Conservation (phyloP, 2,113 vertebrate species). For the Cyanocitta stelleri region DNA sequence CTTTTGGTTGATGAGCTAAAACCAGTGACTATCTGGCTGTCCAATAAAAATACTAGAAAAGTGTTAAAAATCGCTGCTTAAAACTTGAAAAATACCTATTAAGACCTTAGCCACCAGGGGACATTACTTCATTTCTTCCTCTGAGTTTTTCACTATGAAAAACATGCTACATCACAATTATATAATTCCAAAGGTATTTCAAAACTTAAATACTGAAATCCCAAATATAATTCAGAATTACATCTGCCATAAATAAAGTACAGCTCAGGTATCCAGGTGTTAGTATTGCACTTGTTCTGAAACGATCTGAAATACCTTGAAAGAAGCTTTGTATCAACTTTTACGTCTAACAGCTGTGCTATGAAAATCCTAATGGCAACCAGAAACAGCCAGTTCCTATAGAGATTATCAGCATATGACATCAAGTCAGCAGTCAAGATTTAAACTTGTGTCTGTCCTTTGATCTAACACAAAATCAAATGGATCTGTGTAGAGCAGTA, state of each 20-base stretch:
- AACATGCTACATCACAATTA: background rate
- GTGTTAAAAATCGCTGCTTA: background rate
- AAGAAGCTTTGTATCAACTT: background rate
- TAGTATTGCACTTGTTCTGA: background rate
- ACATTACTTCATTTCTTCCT: conserved; percentile 12
- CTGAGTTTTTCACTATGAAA: background rate
- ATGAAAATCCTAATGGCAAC: background rate
- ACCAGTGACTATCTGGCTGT: background rate
- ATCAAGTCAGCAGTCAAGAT: background rate
- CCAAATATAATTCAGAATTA: background rate
- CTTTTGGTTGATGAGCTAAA: background rate
- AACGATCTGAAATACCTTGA: background rate
- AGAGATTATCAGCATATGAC: background rate
- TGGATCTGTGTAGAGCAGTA: background rate
- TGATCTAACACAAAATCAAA: background rate
- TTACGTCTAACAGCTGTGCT: background rate
- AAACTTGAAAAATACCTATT: background rate
- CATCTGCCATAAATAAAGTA: background rate
- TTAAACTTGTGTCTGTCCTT: background rate
- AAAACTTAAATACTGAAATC: background rate
- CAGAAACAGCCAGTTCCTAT: background rate
- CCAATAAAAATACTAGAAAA: background rate
- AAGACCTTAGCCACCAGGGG: background rate
- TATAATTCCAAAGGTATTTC: background rate
- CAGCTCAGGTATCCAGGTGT: background rate